These are phyloP conservation scores for Chionodraco myersi DNA, from an alignment of 2,113 vertebrate genomes.

Conservation along the genomic window DNA sequence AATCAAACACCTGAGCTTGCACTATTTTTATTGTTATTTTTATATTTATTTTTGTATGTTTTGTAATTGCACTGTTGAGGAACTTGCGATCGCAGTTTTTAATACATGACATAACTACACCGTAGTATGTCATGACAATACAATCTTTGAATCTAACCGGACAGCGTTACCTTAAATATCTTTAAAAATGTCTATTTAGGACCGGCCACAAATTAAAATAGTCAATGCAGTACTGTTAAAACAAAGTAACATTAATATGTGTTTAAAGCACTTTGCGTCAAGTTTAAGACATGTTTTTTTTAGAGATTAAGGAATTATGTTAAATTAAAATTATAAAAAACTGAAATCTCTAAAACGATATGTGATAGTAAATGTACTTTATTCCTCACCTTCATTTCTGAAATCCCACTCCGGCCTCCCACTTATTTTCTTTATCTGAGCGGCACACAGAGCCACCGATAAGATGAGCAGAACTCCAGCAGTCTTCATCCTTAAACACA, in stretches of 20 bases:
- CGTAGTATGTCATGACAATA: too few relatives aligned
- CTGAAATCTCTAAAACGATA: background rate
- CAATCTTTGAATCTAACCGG: background rate
- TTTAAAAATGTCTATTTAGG: background rate
- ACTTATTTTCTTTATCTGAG: conserved; percentile 62
- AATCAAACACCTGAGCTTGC: too few relatives aligned
- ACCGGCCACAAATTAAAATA: background rate
- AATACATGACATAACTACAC: too few relatives aligned
- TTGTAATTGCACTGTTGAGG: too few relatives aligned
- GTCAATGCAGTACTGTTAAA: background rate
- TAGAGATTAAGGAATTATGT: background rate
- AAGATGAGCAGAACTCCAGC: conserved; percentile 65
- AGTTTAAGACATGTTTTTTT: background rate
- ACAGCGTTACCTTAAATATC: background rate
- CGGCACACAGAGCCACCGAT: conserved; percentile 41
- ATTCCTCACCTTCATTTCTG: conserved; percentile 72
- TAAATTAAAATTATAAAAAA: background rate
- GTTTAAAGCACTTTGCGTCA: background rate
- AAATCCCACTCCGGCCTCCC: conserved; percentile 63
- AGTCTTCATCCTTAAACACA: conserved; percentile 69
- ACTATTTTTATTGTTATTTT: too few relatives aligned
- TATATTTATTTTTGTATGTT: too few relatives aligned
- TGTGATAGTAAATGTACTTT: too few relatives aligned
- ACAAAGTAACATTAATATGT: background rate
- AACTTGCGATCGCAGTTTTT: too few relatives aligned